phyloP scores from a whole-genome alignment of 2,888 invertebrate species.

The Idaea aversata region DNA sequence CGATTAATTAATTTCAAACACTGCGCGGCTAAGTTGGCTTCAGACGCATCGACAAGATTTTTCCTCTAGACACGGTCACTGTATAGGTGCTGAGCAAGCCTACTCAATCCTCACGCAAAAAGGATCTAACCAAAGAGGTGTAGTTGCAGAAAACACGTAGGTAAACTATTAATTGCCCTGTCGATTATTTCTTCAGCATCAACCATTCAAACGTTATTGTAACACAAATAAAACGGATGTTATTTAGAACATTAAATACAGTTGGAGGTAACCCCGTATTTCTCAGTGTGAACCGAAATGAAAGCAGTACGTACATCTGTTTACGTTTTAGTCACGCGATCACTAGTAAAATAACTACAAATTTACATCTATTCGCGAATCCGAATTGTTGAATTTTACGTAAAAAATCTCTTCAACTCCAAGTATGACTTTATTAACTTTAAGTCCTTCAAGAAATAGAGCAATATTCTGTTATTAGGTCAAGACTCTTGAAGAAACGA shows the following conservation, averaged over 20 bases:
- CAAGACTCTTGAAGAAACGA: neutral
- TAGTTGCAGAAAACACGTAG: neutral
- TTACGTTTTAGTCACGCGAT: neutral
- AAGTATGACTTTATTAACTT: neutral
- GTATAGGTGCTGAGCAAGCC: too few species aligned
- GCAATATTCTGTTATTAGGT: neutral
- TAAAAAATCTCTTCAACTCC: neutral
- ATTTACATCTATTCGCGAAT: neutral
- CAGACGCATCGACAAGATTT: too few species aligned
- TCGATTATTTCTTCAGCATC: neutral
- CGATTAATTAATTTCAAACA: too few species aligned
- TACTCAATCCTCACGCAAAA: too few species aligned
- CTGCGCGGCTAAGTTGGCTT: too few species aligned
- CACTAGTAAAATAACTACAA: neutral
- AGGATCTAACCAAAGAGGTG: too few species aligned
- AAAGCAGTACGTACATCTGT: neutral
- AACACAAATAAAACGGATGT: conserved; percentile 1
- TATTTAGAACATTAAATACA: neutral
- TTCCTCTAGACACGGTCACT: too few species aligned
- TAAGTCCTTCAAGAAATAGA: neutral
- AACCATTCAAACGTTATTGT: neutral
- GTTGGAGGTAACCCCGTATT: neutral
- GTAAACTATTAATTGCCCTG: neutral
- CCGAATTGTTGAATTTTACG: too few species aligned
- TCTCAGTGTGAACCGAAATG: neutral